These are phyloP conservation scores for Eptesicus fuscus DNA, from an alignment of 2,113 vertebrate genomes.

Conservation along the genomic window DNA sequence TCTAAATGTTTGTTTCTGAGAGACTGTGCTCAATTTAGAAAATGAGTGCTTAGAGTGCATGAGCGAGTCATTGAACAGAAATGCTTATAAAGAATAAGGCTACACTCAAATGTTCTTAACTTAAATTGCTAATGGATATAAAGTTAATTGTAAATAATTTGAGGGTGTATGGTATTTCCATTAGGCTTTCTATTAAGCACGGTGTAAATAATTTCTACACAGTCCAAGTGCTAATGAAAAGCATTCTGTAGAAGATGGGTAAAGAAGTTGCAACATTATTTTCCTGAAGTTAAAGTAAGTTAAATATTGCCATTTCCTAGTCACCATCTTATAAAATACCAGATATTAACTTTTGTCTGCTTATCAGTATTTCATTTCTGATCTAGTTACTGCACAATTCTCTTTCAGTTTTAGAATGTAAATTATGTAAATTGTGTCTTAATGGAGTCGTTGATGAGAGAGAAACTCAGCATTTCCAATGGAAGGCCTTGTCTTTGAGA, in stretches of 20 bases:
- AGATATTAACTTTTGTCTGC: background rate
- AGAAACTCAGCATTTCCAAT: background rate
- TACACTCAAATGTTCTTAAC: conserved; percentile 45
- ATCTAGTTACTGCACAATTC: background rate
- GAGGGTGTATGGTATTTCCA: background rate
- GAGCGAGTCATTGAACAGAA: conserved; percentile 58
- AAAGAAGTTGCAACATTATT: conserved; percentile 1
- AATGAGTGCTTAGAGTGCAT: conserved; percentile 63
- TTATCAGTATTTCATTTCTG: conserved; percentile 13
- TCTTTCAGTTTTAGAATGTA: background rate
- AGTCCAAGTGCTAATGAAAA: background rate
- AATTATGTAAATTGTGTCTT: conserved; percentile 3
- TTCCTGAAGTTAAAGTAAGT: conserved; percentile 12
- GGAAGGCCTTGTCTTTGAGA: background rate
- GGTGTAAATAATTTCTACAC: background rate
- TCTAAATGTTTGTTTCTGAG: conserved; percentile 68
- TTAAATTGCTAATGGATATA: conserved; percentile 35
- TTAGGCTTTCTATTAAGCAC: background rate
- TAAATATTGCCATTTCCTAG: conserved; percentile 5
- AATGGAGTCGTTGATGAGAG: background rate
- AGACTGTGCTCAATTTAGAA: conserved; percentile 65
- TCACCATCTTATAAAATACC: background rate
- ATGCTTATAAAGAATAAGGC: conserved; percentile 46
- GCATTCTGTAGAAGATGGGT: background rate
- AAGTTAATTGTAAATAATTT: conserved; percentile 30